Base-by-base conservation (phyloP, 2,797 vertebrate genomes). In the Brachyalestes nurse region DNA sequence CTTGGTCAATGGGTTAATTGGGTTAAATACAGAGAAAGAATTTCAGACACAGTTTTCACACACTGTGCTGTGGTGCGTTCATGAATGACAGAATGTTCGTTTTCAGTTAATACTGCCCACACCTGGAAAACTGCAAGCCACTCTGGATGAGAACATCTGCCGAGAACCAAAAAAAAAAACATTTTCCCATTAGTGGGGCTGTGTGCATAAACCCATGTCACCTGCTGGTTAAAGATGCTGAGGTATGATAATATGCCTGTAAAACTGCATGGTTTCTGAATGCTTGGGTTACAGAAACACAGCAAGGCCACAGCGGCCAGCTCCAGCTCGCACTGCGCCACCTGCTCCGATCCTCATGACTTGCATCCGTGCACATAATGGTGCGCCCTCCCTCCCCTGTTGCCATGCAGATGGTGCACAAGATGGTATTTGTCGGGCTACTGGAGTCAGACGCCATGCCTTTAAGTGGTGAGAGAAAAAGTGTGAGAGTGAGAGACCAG, bases 401-500 rank as follows among this genome's bases (percentile, higher is more conserved):
- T 64, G 62, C 61, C 66, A 28, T 61, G 69, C 86, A 83, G 75
- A 86, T 83, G 85, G 81, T 70, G 40, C 21, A 8, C 66, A 82
- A 77, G 67, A 23, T 83, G 70, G 51, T 80, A 45, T 70, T 77
- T 51, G 81, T 77, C 61, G 47, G 62, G 25, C 19, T 73, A 28
- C 49, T 60, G 38, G 61, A 77, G 77, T 66, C 75, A 64, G 78
- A 21, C 0, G 69, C 53, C 53, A 73, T 67, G 62, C 34, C 49
- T 84, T 61, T 74, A 65, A 76, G 38, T 67, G 51, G 71, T 14
- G 45, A 65, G 66, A 65, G 72, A 62, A 72, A 60, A 21, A 14
- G 70, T 60, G 13, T 57, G 51, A 65, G 40, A 25, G 51, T 16
- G 16, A 42, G 53, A 61, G 79, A 81, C 69, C 74, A 34, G 34